Evolutionary conservation across 2,888 invertebrate genomes (phyloP).

Genomic region (Eustalomyia histrio): DNA sequence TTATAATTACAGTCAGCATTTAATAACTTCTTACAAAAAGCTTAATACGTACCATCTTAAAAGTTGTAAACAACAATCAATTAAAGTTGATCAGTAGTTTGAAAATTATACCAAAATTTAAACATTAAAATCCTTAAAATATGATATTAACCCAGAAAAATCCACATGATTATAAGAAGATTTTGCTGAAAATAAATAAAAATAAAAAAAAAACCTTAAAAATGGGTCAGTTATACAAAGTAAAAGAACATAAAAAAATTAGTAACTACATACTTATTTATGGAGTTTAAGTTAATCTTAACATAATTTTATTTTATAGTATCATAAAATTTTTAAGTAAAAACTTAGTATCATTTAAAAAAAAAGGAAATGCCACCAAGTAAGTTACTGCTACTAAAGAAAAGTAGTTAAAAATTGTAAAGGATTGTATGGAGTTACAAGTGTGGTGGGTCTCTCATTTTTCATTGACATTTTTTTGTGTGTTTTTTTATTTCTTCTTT

Average conservation of each 20-base stretch:
- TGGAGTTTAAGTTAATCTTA: constrained; percentile 29
- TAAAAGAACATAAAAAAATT: constrained; percentile 39
- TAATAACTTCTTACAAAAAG: background rate
- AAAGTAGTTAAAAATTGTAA: background rate
- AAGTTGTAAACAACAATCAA: constrained; percentile 35
- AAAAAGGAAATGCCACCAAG: constrained; percentile 4
- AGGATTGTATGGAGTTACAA: background rate
- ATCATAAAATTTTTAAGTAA: background rate
- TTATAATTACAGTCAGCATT: background rate
- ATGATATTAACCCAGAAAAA: constrained; percentile 3
- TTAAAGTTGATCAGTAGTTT: constrained; percentile 23
- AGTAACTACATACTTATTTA: constrained; percentile 31
- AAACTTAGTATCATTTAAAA: background rate
- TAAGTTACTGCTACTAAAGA: background rate
- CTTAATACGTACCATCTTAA: background rate
- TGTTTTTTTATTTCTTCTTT: background rate
- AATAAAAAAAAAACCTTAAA: constrained; percentile 39
- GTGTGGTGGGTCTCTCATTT: background rate
- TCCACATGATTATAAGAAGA: background rate
- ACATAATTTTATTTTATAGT: background rate
- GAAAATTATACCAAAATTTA: constrained; percentile 2
- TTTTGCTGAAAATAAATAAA: background rate
- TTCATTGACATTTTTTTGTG: too few species aligned
- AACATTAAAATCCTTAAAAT: background rate
- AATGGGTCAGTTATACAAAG: constrained; percentile 37